A percentile compares a stretch with the other conserved stretches of the same genome.
These are phyloP conservation scores for Malacoctenus gilli DNA, from an alignment of 2,797 vertebrate genomes.

Conservation along the genomic window DNA sequence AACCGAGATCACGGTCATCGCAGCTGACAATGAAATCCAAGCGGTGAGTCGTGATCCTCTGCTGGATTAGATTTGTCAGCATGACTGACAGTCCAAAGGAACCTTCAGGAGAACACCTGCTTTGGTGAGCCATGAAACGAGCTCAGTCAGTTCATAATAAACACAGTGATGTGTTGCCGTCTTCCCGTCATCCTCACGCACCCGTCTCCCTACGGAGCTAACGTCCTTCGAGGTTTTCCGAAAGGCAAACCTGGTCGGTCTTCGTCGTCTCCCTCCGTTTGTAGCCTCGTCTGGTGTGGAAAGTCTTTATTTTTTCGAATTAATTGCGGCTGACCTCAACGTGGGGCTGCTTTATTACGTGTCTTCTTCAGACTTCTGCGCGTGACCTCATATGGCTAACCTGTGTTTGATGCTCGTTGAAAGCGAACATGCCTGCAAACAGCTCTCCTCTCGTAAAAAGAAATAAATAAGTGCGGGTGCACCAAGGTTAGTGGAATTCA, in stretches of 20 bases:
- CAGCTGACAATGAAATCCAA: slow-evolving; percentile 8
- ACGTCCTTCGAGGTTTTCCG: slow-evolving; percentile 7
- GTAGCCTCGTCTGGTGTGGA: background rate
- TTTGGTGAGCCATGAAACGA: slow-evolving; percentile 10
- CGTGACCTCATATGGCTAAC: slow-evolving; percentile 3
- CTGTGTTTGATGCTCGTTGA: background rate
- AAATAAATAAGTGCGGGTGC: slow-evolving; percentile 7
- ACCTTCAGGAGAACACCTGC: slow-evolving; percentile 18
- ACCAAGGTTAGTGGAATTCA: slow-evolving; percentile 20
- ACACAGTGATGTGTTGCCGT: slow-evolving; percentile 8
- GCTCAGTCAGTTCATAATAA: slow-evolving; percentile 20
- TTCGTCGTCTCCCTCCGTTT: background rate
- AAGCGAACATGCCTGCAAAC: slow-evolving; percentile 7
- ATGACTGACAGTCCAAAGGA: slow-evolving; percentile 42
- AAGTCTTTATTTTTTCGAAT: slow-evolving; percentile 13
- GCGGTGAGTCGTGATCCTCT: slow-evolving; percentile 16
- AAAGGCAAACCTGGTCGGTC: background rate
- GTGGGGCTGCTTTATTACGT: background rate
- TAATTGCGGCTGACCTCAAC: background rate
- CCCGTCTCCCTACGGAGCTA: slow-evolving; percentile 13
- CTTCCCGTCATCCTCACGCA: no score
- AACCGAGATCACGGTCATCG: slow-evolving; percentile 2
- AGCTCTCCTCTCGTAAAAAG: slow-evolving; percentile 1
- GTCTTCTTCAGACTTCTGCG: background rate
- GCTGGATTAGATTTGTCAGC: slow-evolving; percentile 26